Evolutionary conservation across 2,888 invertebrate species (phyloP).

Genomic region (Lapara coniferarum): DNA sequence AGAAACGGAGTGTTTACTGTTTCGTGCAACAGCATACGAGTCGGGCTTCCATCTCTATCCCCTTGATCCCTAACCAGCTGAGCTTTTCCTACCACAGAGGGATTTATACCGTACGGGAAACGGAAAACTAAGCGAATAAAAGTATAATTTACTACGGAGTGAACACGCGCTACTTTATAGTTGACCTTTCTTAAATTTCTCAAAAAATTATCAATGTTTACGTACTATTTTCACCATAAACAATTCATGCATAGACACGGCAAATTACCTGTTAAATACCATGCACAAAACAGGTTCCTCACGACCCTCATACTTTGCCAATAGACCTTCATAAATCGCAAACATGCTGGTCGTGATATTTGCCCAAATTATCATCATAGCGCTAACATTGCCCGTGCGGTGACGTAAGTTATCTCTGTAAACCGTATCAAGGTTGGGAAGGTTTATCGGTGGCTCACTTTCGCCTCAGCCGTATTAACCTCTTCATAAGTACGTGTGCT

Average conservation of each 20-base stretch:
- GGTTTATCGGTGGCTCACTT: slow-evolving; percentile 42
- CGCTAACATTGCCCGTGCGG: slow-evolving; percentile 44
- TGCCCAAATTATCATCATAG: slow-evolving; percentile 47
- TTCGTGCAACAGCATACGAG: background rate
- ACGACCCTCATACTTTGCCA: slow-evolving; percentile 23
- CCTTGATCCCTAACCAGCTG: background rate
- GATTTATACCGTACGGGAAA: background rate
- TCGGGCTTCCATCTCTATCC: background rate
- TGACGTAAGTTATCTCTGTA: slow-evolving; percentile 42
- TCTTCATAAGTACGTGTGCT: slow-evolving; percentile 40
- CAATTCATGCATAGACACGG: background rate
- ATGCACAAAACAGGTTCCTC: slow-evolving; percentile 12
- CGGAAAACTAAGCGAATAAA: background rate
- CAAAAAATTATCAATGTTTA: background rate
- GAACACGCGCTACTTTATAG: too few species aligned
- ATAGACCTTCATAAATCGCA: slow-evolving; percentile 41
- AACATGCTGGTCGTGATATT: slow-evolving; percentile 47
- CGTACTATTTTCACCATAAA: background rate
- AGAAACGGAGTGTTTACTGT: slow-evolving; percentile 2
- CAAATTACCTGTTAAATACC: slow-evolving; percentile 3
- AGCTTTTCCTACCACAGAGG: background rate
- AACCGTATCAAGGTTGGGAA: slow-evolving; percentile 48
- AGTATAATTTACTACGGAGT: too few species aligned
- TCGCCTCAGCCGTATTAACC: slow-evolving; percentile 40
- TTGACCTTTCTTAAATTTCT: background rate